A percentile compares a stretch with the other conserved stretches of the same genome.
phyloP scores from a whole-genome alignment of 1,140 invertebrate species.

The Cydia strobilella region DNA sequence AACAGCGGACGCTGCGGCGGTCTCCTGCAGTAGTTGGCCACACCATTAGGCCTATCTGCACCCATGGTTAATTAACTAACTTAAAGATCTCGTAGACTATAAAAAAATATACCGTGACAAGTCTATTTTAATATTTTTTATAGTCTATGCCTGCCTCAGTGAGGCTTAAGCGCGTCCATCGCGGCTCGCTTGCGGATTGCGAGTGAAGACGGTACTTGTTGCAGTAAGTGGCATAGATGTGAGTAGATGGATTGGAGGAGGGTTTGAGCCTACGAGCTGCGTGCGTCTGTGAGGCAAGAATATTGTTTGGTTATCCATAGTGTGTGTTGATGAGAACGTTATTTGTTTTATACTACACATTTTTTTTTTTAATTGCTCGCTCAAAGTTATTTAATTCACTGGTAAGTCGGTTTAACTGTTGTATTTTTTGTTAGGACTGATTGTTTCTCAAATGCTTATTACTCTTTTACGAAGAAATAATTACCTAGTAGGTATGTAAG shows the following conservation, averaged over 20 bases:
- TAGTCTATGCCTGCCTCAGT: conserved; percentile 46
- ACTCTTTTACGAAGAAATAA: not conserved
- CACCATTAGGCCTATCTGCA: conserved; percentile 68
- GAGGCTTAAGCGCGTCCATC: conserved; percentile 71
- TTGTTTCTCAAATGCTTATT: not conserved
- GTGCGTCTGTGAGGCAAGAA: conserved; percentile 12
- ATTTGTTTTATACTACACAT: too few relatives aligned
- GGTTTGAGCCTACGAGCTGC: not conserved
- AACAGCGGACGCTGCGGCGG: conserved; percentile 64
- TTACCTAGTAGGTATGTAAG: not conserved
- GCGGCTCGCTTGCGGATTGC: not conserved
- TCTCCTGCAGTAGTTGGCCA: conserved; percentile 65
- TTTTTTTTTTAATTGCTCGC: too few relatives aligned
- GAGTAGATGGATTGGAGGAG: not conserved
- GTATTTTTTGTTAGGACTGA: too few relatives aligned
- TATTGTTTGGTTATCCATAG: not conserved
- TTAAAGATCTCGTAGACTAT: not conserved
- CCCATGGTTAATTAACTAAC: conserved; percentile 50
- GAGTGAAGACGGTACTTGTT: conserved; percentile 22
- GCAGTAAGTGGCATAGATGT: not conserved
- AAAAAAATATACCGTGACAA: not conserved
- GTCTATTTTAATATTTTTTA: not conserved
- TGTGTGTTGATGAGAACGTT: too few relatives aligned
- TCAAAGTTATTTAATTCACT: too few relatives aligned
- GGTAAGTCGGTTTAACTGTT: too few relatives aligned